Evolutionary conservation across 2,888 invertebrate species (phyloP).

Genomic region (Callimorpha dominula): DNA sequence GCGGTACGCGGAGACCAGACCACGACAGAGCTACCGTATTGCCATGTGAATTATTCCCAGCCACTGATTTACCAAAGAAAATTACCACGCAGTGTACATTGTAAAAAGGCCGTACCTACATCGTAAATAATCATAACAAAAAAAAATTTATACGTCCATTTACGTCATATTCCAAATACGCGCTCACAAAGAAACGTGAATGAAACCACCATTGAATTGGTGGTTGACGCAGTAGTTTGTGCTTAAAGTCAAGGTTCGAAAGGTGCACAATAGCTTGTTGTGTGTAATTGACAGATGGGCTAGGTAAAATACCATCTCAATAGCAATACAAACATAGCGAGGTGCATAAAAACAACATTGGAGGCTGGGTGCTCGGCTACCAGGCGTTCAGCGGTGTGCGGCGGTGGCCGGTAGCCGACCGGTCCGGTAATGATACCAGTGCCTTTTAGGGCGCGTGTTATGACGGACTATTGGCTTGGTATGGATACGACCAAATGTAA

Average conservation of each 20-base stretch:
- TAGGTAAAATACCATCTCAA: slow-evolving; percentile 70
- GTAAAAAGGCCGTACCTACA: slow-evolving; percentile 42
- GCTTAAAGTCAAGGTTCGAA: slow-evolving; percentile 32
- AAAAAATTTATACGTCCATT: slow-evolving; percentile 53
- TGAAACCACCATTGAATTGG: slow-evolving; percentile 70
- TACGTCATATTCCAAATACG: slow-evolving; percentile 76
- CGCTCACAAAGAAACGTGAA: slow-evolving; percentile 75
- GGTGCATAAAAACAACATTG: slow-evolving; percentile 78
- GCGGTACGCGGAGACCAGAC: slow-evolving; percentile 62
- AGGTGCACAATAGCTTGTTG: slow-evolving; percentile 41
- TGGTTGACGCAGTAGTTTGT: slow-evolving; percentile 29
- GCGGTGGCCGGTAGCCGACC: slow-evolving; percentile 77
- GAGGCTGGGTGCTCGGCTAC: slow-evolving; percentile 69
- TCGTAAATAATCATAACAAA: slow-evolving; percentile 53
- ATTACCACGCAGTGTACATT: slow-evolving; percentile 41
- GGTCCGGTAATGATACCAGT: slow-evolving; percentile 82
- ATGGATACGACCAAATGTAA: slow-evolving; percentile 65
- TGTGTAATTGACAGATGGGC: slow-evolving; percentile 53
- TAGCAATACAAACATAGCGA: slow-evolving; percentile 77
- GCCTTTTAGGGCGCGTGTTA: slow-evolving; percentile 83
- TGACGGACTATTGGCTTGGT: slow-evolving; percentile 68
- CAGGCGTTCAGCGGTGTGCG: slow-evolving; percentile 73
- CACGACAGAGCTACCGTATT: slow-evolving; percentile 62
- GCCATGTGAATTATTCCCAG: slow-evolving; percentile 43
- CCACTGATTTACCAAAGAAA: slow-evolving; percentile 47